phyloP scores from a whole-genome alignment of 2,113 vertebrate genomes.

The Peromyscus maniculatus region DNA sequence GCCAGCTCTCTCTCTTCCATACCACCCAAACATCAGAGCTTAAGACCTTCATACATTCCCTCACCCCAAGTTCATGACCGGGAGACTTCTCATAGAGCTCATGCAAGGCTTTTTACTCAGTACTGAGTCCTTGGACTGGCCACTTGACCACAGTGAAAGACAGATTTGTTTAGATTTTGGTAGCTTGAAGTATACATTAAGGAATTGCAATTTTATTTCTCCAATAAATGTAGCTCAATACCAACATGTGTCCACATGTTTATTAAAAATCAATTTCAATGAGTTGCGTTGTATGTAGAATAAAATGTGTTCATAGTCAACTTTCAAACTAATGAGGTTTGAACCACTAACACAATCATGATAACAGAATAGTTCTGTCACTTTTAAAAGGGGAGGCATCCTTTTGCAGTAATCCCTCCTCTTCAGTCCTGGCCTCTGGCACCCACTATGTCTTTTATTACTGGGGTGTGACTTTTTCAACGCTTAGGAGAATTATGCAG shows the following conservation, averaged over 20 bases:
- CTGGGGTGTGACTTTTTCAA: background rate
- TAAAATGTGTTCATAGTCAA: background rate
- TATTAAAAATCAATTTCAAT: conserved; percentile 12
- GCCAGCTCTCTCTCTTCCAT: background rate
- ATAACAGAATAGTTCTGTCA: background rate
- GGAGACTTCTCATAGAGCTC: background rate
- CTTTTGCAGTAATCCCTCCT: background rate
- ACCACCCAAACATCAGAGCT: background rate
- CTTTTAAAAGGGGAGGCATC: background rate
- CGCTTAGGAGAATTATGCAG: background rate
- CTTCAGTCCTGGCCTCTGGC: background rate
- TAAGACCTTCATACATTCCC: background rate
- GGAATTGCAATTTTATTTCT: background rate
- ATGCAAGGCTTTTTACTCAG: background rate
- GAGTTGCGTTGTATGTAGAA: background rate
- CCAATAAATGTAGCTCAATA: background rate
- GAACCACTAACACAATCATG: background rate
- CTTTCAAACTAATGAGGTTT: background rate
- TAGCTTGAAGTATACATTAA: background rate
- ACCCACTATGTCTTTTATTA: background rate
- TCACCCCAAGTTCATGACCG: background rate
- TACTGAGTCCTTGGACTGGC: background rate
- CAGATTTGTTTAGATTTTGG: background rate
- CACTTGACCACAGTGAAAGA: background rate
- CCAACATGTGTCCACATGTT: background rate